Percentiles rank a stretch among this genome's conserved stretches.
Conservation (phyloP, 2,888 invertebrate genomes). For the Amblyjoppa fuscipennis region DNA sequence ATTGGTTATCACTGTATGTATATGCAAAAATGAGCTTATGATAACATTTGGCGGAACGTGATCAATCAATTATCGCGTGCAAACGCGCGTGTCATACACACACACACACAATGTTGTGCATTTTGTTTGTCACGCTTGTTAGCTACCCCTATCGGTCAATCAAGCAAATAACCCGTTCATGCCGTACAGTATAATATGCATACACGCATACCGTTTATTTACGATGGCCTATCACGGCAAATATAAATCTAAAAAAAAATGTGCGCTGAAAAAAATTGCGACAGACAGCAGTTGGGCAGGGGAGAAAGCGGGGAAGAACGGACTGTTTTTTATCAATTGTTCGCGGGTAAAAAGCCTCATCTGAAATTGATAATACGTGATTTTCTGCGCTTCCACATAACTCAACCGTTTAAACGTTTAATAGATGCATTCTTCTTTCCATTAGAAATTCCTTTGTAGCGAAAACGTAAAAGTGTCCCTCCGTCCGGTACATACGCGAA, state of each 20-base stretch:
- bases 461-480: neutral
- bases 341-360: no score
- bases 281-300: neutral
- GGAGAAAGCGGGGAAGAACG: slow-evolving; percentile 3
- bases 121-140: slow-evolving; percentile 81
- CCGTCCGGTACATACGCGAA: neutral
- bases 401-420: slow-evolving; percentile 44
- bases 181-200: slow-evolving; percentile 45
- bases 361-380: no score
- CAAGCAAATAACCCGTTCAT: slow-evolving; percentile 74
- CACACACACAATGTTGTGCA: slow-evolving; percentile 72
- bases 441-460: neutral
- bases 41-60: slow-evolving; percentile 76
- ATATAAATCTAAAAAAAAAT: slow-evolving; percentile 69
- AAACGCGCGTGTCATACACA: slow-evolving; percentile 68
- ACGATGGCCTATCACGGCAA: slow-evolving; percentile 54
- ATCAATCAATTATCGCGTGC: slow-evolving; percentile 81
- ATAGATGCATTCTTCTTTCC: slow-evolving; percentile 2
- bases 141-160: slow-evolving; percentile 76
- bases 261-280: slow-evolving; percentile 34
- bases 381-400: neutral
- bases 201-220: slow-evolving; percentile 30
- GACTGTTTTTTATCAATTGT: no score
- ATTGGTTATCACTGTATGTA: neutral
- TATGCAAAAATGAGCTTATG: slow-evolving; percentile 19